Percentiles rank a stretch among this genome's conserved stretches.
Evolutionary conservation across 1,140 invertebrate genomes (phyloP).

Genomic region (Bilobella aurantiaca): DNA sequence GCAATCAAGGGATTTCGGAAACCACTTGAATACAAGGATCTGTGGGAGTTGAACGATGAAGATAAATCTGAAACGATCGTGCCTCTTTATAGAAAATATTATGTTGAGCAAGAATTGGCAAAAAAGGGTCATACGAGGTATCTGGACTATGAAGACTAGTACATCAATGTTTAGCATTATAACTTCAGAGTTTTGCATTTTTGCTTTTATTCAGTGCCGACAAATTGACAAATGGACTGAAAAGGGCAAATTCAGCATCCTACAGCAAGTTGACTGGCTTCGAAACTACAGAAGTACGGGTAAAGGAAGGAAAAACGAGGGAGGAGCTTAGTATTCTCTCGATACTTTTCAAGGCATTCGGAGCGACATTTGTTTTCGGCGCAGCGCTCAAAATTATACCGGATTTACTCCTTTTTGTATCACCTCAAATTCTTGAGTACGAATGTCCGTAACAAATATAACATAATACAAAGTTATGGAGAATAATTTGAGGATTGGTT

Average conservation of each 20-base stretch:
- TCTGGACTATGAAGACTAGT: no score
- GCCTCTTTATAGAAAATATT: slow-evolving; percentile 43
- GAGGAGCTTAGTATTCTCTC: slow-evolving; percentile 35
- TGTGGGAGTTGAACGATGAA: slow-evolving; percentile 47
- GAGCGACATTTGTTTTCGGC: slow-evolving; percentile 43
- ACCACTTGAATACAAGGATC: slow-evolving; percentile 42
- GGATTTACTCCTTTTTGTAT: slow-evolving; percentile 51
- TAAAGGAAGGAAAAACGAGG: not conserved
- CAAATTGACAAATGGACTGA: not conserved
- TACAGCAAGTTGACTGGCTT: not conserved
- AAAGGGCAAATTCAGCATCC: slow-evolving; percentile 1
- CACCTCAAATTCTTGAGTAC: slow-evolving; percentile 44
- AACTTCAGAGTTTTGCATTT: no score
- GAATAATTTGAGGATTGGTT: not conserved
- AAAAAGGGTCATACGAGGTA: no score
- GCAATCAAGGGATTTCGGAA: slow-evolving; percentile 48
- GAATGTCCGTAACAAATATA: slow-evolving; percentile 2
- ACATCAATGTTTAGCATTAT: no score
- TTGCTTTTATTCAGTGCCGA: no score
- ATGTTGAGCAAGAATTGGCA: slow-evolving; percentile 34
- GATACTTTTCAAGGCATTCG: slow-evolving; percentile 45
- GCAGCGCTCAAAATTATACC: slow-evolving; percentile 44
- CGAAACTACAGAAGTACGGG: not conserved
- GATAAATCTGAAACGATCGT: slow-evolving; percentile 43
- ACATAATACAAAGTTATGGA: no score